Evolutionary conservation across 1,140 invertebrate genomes (phyloP), one percentile per base, ranked within the genome.

Genomic region (Lethrus apterus): DNA sequence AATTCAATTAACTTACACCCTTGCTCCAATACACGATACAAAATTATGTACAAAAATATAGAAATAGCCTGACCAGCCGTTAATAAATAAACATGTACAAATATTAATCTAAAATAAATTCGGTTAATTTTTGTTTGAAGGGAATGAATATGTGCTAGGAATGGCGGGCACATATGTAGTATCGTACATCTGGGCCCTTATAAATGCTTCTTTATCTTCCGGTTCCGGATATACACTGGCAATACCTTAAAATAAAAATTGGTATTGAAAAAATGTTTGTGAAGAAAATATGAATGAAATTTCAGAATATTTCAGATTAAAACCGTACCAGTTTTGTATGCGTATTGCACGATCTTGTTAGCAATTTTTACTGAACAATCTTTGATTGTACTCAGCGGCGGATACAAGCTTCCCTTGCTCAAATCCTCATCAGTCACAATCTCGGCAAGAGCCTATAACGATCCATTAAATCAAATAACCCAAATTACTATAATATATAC

Each of bases 361-460:
- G 94, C 95, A 55, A 99, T 96, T 52, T 79, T 75, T 2, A 93
- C 56, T 0, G 94, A 98, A 38, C 93, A 90, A 34, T 88, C 80
- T 50, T 83, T 79, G 57, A 99, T 94, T 11, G 82, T 78, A n/a
- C 76, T 70, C 7, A 99, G 71, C 0, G 93, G 91, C 10, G 97
- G 97, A 65, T 98, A 99, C 17, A 99, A 75, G 51, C 90, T 85
- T n/a, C 95, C 95, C 44, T 79, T 78, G 0, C 74, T 75, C 26
- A 98, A 71, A 69, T 98, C 86, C 4, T 77, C 74, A 38, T 90
- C 76, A 4, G 80, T 82, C 0, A 97, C 93, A 46, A 89, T 71
- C n/a, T 86, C 74, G 5, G 93, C 81, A 9, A 98, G 69, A 18
- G 83, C 77, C 76, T 88, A 65, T 14, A 70, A 70, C 18, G 17